phyloP scores from a whole-genome alignment of 2,797 vertebrate species.

The Myiothlypis chrysogaster region DNA sequence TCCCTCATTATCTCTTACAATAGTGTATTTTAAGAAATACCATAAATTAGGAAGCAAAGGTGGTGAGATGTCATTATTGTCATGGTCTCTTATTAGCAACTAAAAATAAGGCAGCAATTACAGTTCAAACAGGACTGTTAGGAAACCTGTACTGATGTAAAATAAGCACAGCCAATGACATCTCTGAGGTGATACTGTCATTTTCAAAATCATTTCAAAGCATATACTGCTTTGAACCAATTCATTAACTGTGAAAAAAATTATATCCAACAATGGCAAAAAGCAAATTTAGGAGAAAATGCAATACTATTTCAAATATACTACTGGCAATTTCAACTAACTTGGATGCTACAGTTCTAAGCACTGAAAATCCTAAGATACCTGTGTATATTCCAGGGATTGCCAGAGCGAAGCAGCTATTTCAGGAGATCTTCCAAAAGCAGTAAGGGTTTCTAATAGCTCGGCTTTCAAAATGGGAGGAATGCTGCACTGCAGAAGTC shows the following conservation, averaged over 20 bases:
- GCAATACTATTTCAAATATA: background rate
- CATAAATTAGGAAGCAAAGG: background rate
- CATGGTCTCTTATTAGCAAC: background rate
- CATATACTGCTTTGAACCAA: background rate
- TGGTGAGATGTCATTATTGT: background rate
- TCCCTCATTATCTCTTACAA: background rate
- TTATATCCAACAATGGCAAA: background rate
- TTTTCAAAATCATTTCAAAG: background rate
- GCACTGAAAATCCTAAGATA: slow-evolving; percentile 45
- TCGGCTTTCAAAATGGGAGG: slow-evolving; percentile 91
- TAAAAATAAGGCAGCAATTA: background rate
- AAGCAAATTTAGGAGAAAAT: background rate
- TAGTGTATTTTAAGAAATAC: background rate
- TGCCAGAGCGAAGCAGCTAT: slow-evolving; percentile 97
- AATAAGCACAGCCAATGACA: background rate
- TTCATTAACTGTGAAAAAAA: background rate
- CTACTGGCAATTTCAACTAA: background rate
- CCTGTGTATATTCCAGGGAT: slow-evolving; percentile 96
- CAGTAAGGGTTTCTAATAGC: slow-evolving; percentile 86
- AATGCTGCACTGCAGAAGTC: slow-evolving; percentile 93
- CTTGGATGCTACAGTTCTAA: background rate
- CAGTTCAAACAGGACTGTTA: background rate
- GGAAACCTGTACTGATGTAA: background rate
- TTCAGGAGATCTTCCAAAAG: slow-evolving; percentile 98
- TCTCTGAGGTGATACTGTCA: background rate